Conservation (phyloP, 2,888 invertebrate species). For the Gandaritis pyraliata region DNA sequence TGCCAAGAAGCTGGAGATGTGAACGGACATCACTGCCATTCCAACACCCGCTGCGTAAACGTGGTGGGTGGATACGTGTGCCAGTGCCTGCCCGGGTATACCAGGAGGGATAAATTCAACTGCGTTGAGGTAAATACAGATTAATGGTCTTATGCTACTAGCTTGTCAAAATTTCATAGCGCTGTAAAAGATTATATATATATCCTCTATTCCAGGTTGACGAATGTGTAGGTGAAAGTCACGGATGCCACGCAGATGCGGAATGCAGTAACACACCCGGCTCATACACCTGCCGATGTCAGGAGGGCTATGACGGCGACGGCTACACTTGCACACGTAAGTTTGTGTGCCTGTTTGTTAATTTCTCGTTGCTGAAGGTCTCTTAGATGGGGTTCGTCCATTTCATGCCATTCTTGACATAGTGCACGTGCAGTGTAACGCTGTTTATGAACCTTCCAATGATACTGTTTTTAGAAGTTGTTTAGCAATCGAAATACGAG, state of each 20-base stretch:
- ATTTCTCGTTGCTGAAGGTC: too few relatives aligned
- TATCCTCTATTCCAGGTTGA: conserved; percentile 87
- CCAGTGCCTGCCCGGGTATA: conserved; percentile 92
- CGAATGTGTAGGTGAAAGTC: conserved; percentile 89
- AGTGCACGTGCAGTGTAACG: too few relatives aligned
- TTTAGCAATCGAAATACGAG: too few relatives aligned
- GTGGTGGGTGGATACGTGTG: conserved; percentile 92
- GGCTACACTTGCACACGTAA: conserved; percentile 92
- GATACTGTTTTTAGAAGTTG: too few relatives aligned
- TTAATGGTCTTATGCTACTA: neutral
- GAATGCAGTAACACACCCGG: conserved; percentile 92
- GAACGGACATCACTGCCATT: conserved; percentile 93
- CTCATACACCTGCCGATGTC: conserved; percentile 89
- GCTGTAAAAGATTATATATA: too few relatives aligned
- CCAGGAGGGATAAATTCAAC: conserved; percentile 90
- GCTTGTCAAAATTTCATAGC: too few relatives aligned
- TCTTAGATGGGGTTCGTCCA: too few relatives aligned
- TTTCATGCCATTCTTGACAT: too few relatives aligned
- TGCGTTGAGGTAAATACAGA: conserved; percentile 85
- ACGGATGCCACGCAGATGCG: conserved; percentile 90
- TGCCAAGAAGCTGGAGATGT: conserved; percentile 91
- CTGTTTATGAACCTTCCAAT: too few relatives aligned
- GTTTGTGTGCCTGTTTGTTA: too few relatives aligned
- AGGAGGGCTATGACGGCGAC: conserved; percentile 89
- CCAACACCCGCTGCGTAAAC: conserved; percentile 93